Evolutionary conservation across 2,113 vertebrate genomes (phyloP), one percentile per base, ranked within the genome.

Genomic region (Tragelaphus scriptus): DNA sequence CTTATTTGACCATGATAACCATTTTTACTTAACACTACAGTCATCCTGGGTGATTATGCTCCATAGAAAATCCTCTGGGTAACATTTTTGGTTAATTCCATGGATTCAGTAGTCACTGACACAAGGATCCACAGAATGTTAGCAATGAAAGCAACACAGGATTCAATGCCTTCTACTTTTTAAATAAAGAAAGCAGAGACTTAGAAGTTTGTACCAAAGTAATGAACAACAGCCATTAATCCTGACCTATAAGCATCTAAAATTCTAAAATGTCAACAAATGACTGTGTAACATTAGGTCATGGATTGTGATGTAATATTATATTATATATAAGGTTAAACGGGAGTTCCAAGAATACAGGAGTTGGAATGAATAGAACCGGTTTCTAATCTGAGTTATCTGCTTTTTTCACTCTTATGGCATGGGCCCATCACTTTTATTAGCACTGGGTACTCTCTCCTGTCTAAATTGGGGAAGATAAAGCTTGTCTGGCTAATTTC

Each of bases 401-500:
- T 71, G 63, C 10, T 12, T 63, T 93, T 95, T 81, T 77, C 25
- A 84, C 25, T 58, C 12, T 26, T 11, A 40, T 58, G 21, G 14
- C 8, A 13, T 68, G 28, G 44, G 44, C 30, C 51, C 17, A 1
- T 75, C 51, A 53, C 49, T 82, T 75, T 92, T 51, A 44, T 84
- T 55, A 65, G 47, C 59, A 10, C n/a, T 63, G 51, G 30, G n/a
- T 81, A 26, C 63, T 36, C 53, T 90, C 53, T 92, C 30, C 49
- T 79, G 47, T 96, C 56, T 95, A 63, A 96, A 88, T 30, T 77
- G 30, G 56, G 51, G 84, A 93, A 40, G 58, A 40, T 47, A 40
- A 85, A 86, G 40, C 11, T 87, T 59, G 56, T 88, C 86, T 95
- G 95, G 85, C 58, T 97, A 86, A 97, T 84, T 91, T 95, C 51